phyloP scores from a whole-genome alignment of 2,888 invertebrate genomes.

The Rhorus exstirpatorius region DNA sequence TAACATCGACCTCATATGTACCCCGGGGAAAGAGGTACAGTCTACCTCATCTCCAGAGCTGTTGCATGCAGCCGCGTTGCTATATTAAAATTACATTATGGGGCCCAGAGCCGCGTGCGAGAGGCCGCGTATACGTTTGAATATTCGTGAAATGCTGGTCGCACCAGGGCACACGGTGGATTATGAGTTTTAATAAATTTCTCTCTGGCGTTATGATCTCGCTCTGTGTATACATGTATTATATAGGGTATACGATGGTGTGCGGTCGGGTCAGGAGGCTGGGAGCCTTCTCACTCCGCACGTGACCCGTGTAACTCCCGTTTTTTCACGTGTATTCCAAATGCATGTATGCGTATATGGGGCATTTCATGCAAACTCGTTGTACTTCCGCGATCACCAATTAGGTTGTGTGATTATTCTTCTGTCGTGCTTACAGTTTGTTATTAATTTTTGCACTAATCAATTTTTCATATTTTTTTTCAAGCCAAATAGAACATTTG shows the following conservation, averaged over 20 bases:
- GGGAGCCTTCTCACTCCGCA: not conserved
- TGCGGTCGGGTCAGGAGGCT: not conserved
- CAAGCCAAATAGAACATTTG: too few species aligned
- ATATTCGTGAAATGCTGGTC: slow-evolving; percentile 65
- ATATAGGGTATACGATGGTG: slow-evolving; percentile 6
- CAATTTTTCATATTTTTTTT: too few species aligned
- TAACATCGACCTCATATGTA: slow-evolving; percentile 22
- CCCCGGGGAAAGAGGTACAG: slow-evolving; percentile 7
- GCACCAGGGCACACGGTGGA: slow-evolving; percentile 65
- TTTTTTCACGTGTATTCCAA: not conserved
- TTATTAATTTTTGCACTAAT: too few species aligned
- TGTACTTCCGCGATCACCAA: too few species aligned
- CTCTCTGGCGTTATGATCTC: slow-evolving; percentile 61
- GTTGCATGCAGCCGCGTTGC: slow-evolving; percentile 64
- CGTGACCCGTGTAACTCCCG: slow-evolving; percentile 4
- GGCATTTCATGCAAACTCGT: not conserved
- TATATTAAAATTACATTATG: slow-evolving; percentile 77
- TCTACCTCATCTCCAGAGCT: slow-evolving; percentile 38
- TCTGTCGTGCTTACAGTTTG: too few species aligned
- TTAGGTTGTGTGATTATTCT: too few species aligned
- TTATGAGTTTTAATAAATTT: slow-evolving; percentile 78
- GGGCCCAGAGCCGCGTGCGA: slow-evolving; percentile 56
- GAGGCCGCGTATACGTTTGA: slow-evolving; percentile 59
- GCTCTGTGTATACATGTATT: not conserved
- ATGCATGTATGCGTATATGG: not conserved